Percentiles rank a stretch among this genome's conserved stretches.
phyloP scores from a whole-genome alignment of 2,888 invertebrate species.

The Acleris cristana region DNA sequence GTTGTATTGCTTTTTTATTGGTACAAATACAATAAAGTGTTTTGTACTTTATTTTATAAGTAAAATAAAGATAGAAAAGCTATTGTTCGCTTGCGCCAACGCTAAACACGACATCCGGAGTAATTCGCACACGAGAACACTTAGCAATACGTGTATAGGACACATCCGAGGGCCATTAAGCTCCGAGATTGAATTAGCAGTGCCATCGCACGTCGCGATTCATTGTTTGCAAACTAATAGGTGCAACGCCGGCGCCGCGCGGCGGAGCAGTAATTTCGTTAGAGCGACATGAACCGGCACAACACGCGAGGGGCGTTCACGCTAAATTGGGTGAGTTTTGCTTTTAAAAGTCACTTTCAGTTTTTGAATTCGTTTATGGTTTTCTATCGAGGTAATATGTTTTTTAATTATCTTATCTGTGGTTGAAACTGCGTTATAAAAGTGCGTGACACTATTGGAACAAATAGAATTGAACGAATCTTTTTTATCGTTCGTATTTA shows the following conservation, averaged over 20 bases:
- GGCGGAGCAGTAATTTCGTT: constrained; percentile 21
- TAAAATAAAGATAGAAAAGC: no score
- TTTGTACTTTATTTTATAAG: no score
- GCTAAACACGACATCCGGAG: no score
- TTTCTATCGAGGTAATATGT: no score
- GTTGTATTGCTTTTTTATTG: no score
- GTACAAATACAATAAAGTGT: no score
- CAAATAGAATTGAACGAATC: no score
- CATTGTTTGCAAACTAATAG: constrained; percentile 63
- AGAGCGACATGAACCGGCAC: constrained; percentile 11
- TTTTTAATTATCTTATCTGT: no score
- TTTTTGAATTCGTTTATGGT: background rate
- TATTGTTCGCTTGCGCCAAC: no score
- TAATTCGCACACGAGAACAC: background rate
- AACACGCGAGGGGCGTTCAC: background rate
- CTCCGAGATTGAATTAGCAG: constrained; percentile 60
- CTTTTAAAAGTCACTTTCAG: background rate
- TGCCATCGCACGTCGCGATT: constrained; percentile 51
- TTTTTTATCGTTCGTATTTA: no score
- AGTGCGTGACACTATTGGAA: no score
- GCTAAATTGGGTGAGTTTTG: background rate
- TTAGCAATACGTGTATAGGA: background rate
- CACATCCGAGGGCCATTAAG: constrained; percentile 48
- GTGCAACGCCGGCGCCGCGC: constrained; percentile 39
- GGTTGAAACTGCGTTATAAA: no score